Evolutionary conservation across 1,140 invertebrate genomes (phyloP).

Genomic region (Bicyclus anynana): DNA sequence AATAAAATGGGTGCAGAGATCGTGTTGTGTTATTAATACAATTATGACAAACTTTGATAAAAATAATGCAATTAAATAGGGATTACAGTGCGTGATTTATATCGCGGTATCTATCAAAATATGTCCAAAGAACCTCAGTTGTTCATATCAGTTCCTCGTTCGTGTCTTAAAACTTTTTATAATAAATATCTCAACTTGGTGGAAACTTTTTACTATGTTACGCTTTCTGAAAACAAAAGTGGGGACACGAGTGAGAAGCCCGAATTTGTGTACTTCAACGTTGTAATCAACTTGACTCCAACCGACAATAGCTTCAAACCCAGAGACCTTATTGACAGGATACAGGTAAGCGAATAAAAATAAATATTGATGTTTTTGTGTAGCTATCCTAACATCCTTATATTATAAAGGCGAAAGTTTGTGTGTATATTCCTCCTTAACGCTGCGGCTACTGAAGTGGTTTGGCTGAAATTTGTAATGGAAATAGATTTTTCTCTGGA

Average conservation of each 20-base stretch:
- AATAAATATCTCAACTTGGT: slow-evolving; percentile 69
- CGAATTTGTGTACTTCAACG: slow-evolving; percentile 62
- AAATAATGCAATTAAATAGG: slow-evolving; percentile 63
- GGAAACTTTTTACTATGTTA: slow-evolving; percentile 73
- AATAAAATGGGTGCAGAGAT: slow-evolving; percentile 7
- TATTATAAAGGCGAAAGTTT: too few relatives aligned
- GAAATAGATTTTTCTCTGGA: too few relatives aligned
- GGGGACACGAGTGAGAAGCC: slow-evolving; percentile 41
- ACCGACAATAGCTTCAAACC: slow-evolving; percentile 58
- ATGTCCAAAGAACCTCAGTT: slow-evolving; percentile 68
- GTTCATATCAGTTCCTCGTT: slow-evolving; percentile 63
- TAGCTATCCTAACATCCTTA: neutral
- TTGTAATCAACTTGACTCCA: slow-evolving; percentile 59
- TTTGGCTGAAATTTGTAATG: too few relatives aligned
- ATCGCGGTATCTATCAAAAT: slow-evolving; percentile 41
- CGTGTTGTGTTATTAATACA: slow-evolving; percentile 9
- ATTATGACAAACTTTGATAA: slow-evolving; percentile 42
- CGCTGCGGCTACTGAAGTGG: too few relatives aligned
- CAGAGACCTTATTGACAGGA: slow-evolving; percentile 52
- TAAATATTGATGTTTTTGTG: neutral
- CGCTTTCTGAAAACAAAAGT: slow-evolving; percentile 61
- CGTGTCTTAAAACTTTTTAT: slow-evolving; percentile 62
- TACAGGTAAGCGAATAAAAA: slow-evolving; percentile 48
- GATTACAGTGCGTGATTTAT: slow-evolving; percentile 43
- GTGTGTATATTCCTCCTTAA: too few relatives aligned